phyloP scores from a whole-genome alignment of 2,888 invertebrate genomes.

The Elaeidobius kamerunicus region DNA sequence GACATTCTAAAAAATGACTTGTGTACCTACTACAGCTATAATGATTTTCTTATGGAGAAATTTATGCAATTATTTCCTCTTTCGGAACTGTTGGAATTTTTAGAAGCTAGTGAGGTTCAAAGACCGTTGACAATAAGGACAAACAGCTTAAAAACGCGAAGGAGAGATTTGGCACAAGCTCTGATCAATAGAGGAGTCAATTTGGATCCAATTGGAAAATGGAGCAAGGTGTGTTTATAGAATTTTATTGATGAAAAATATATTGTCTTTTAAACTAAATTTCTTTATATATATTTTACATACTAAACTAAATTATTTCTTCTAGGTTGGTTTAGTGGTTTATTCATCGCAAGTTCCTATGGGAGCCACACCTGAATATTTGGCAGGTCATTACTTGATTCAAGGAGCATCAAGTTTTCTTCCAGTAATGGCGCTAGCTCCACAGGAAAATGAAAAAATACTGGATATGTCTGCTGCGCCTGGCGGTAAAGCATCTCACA shows the following conservation, averaged over 20 bases:
- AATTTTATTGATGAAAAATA: background rate
- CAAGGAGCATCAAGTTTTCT: slow-evolving; percentile 96
- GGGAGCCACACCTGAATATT: slow-evolving; percentile 98
- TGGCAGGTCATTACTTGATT: slow-evolving; percentile 96
- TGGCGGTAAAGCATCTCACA: slow-evolving; percentile 98
- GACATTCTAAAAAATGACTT: slow-evolving; percentile 78
- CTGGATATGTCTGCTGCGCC: slow-evolving; percentile 98
- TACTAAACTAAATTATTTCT: too few species aligned
- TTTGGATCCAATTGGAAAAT: slow-evolving; percentile 96
- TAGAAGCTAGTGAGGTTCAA: slow-evolving; percentile 95
- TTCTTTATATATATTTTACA: too few species aligned
- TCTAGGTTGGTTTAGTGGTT: slow-evolving; percentile 74
- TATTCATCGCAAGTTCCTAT: slow-evolving; percentile 95
- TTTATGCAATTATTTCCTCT: slow-evolving; percentile 87
- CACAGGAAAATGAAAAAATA: slow-evolving; percentile 91
- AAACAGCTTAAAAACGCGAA: slow-evolving; percentile 89
- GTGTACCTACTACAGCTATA: slow-evolving; percentile 94
- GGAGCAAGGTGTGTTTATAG: slow-evolving; percentile 84
- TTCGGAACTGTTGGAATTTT: slow-evolving; percentile 84
- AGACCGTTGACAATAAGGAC: slow-evolving; percentile 94
- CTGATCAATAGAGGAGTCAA: slow-evolving; percentile 96
- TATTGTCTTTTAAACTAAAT: background rate
- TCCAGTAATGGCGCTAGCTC: slow-evolving; percentile 97
- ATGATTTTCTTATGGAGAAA: slow-evolving; percentile 90
- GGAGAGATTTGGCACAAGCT: slow-evolving; percentile 90